Evolutionary conservation across 2,113 vertebrate genomes (phyloP).

Genomic region (Macroglossus sobrinus): DNA sequence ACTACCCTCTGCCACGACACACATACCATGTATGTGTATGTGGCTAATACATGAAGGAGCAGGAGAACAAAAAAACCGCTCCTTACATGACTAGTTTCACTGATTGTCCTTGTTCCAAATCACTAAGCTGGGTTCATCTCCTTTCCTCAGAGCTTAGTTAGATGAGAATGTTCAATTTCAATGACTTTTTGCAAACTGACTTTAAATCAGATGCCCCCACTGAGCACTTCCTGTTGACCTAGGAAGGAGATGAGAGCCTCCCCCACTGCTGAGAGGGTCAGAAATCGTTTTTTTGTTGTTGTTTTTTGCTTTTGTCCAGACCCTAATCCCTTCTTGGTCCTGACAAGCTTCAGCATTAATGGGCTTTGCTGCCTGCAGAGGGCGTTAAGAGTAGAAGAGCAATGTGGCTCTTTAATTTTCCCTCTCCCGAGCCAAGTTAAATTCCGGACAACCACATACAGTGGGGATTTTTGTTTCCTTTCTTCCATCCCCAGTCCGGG

Average conservation of each 20-base stretch:
- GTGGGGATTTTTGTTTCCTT: constrained; percentile 75
- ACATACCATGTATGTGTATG: fast-evolving
- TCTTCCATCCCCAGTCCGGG: constrained; percentile 64
- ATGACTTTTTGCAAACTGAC: not conserved
- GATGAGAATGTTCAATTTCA: not conserved
- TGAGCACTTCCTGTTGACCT: not conserved
- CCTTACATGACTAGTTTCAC: not conserved
- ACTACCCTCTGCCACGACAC: not conserved
- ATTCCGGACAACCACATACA: constrained; percentile 70
- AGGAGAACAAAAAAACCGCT: not conserved
- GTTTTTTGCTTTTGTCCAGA: too few species aligned
- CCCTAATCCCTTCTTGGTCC: not conserved
- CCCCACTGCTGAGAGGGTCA: not conserved
- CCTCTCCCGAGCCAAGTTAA: constrained; percentile 61
- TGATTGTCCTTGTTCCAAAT: not conserved
- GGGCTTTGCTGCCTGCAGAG: constrained; percentile 43
- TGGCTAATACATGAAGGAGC: not conserved
- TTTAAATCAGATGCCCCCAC: not conserved
- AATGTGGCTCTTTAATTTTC: constrained; percentile 31
- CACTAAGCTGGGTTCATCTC: not conserved
- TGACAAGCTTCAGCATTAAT: not conserved
- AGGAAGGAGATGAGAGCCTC: not conserved
- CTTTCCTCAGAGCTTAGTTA: not conserved
- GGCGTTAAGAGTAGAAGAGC: constrained; percentile 11
- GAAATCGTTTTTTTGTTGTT: not conserved